These are phyloP conservation scores for Daboia siamensis DNA, from an alignment of 2,113 vertebrate species.

Conservation along the genomic window DNA sequence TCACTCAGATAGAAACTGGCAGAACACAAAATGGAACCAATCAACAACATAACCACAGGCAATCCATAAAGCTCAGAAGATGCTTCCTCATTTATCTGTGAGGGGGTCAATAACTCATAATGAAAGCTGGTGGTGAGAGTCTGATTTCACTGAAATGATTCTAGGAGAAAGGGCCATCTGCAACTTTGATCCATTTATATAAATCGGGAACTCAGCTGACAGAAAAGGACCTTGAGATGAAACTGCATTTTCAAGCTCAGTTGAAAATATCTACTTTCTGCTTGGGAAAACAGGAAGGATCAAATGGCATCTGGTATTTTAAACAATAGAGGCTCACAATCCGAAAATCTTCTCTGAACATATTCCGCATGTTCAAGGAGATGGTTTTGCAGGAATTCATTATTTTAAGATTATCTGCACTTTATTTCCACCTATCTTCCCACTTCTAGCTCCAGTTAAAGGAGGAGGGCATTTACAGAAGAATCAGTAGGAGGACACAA, in stretches of 20 bases:
- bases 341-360: not conserved
- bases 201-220: not conserved
- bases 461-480: not conserved
- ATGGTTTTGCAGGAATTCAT: not conserved
- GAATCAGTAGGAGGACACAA: not conserved
- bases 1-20: constrained; percentile 88
- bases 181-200: not conserved
- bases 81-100: not conserved
- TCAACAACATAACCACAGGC: not conserved
- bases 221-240: not conserved
- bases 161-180: no score
- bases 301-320: not conserved
- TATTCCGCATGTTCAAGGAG: not conserved
- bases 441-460: not conserved
- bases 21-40: not conserved
- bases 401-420: not conserved
- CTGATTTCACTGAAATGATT: not conserved
- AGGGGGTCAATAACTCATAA: not conserved
- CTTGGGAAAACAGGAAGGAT: not conserved
- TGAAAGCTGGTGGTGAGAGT: not conserved
- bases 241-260: not conserved
- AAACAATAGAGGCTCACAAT: not conserved
- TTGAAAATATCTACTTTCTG: not conserved
- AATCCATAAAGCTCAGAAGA: not conserved
- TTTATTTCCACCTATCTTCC: not conserved